Conservation (phyloP, 2,113 vertebrate genomes). For the Chamaetylas fuelleborni region DNA sequence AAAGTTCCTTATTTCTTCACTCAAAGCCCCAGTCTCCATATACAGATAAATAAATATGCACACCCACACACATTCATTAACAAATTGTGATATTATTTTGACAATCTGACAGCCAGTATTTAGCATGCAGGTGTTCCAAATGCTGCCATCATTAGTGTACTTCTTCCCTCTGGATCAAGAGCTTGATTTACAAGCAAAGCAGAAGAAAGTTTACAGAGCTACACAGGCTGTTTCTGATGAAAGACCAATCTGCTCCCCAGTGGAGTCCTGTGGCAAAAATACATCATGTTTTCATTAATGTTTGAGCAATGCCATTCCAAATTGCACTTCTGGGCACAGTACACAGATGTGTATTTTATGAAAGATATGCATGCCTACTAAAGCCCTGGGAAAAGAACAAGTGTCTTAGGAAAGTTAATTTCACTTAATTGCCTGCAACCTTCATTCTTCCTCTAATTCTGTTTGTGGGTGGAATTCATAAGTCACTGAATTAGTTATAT, state of each 20-base stretch:
- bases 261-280: neutral
- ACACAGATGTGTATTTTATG: neutral
- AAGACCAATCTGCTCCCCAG: neutral
- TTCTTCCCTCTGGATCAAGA: neutral
- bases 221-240: neutral
- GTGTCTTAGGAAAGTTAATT: neutral
- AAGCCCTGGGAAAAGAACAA: neutral
- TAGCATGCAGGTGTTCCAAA: neutral
- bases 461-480: neutral
- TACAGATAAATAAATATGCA: neutral
- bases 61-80: neutral
- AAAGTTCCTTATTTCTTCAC: neutral
- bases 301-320: neutral
- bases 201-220: neutral
- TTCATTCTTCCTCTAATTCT: neutral
- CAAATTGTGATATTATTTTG: neutral
- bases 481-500: neutral
- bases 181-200: neutral
- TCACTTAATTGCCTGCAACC: neutral
- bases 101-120: neutral
- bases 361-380: neutral
- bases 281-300: neutral
- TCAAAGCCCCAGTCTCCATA: neutral
- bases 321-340: neutral
- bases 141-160: neutral